Evolutionary conservation across 2,888 invertebrate species (phyloP).

Genomic region (Pyrrhia umbra): DNA sequence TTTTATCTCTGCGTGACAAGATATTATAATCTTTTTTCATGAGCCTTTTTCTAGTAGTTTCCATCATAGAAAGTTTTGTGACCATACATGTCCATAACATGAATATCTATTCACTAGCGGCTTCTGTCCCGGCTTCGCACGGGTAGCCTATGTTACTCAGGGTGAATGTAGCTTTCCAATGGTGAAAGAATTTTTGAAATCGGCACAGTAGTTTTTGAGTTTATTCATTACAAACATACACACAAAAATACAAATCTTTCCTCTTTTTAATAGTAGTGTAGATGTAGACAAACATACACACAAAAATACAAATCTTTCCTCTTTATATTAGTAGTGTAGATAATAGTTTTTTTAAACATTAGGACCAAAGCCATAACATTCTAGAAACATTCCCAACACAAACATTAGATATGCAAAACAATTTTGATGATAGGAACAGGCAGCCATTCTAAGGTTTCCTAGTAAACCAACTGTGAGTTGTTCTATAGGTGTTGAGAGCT

Average conservation of each 20-base stretch:
- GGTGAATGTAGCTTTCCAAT: no score
- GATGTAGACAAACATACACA: no score
- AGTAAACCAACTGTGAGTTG: neutral
- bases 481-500: conserved; percentile 34
- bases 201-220: no score
- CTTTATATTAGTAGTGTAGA: no score
- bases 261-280: no score
- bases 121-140: no score
- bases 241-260: no score
- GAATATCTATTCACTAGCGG: no score
- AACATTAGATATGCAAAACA: conserved; percentile 17
- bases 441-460: conserved; percentile 19
- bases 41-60: neutral
- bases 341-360: neutral
- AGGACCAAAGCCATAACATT: conserved; percentile 9
- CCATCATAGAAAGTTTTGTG: neutral
- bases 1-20: neutral
- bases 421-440: conserved; percentile 22
- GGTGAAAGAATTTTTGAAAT: no score
- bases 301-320: no score
- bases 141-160: no score
- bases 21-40: neutral
- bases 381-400: conserved; percentile 10
- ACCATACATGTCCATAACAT: neutral
- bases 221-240: no score